A percentile compares a stretch with the other conserved stretches of the same genome.
Evolutionary conservation across 1,140 invertebrate species (phyloP).

Genomic region (Cherax destructor): DNA sequence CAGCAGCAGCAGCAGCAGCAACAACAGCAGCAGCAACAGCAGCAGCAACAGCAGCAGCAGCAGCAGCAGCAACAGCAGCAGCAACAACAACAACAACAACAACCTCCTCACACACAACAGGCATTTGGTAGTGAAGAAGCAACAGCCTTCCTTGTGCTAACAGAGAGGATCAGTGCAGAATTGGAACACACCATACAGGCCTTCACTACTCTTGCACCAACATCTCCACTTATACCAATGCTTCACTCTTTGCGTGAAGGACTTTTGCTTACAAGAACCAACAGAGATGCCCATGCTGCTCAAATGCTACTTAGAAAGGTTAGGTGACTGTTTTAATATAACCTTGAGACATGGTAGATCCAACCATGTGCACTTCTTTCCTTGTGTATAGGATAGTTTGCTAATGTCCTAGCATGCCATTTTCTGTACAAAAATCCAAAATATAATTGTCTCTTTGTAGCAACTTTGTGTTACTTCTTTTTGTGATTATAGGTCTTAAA

Average conservation of each 20-base stretch:
- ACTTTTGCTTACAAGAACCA: constrained; percentile 60
- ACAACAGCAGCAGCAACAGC: constrained; percentile 43
- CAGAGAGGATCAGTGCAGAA: constrained; percentile 72
- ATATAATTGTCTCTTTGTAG: no score
- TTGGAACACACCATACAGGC: constrained; percentile 72
- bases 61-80: constrained; percentile 43
- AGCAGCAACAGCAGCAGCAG: constrained; percentile 56
- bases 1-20: constrained; percentile 45
- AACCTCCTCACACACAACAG: constrained; percentile 11
- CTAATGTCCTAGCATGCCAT: no score
- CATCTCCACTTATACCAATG: constrained; percentile 65
- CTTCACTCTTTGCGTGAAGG: constrained; percentile 70
- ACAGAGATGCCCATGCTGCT: constrained; percentile 63
- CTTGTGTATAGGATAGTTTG: no score
- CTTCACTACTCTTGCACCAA: constrained; percentile 70
- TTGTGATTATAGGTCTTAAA: no score
- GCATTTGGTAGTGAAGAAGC: constrained; percentile 66
- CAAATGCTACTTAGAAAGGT: constrained; percentile 68
- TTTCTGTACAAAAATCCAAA: no score
- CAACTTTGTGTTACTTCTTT: no score
- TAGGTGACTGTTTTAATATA: background rate
- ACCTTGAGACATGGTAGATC: no score
- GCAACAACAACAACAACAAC: constrained; percentile 27
- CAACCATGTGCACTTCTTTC: no score
- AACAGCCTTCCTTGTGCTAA: constrained; percentile 66